These are phyloP conservation scores for Coboldia fuscipes DNA, from an alignment of 1,140 invertebrate species.

Conservation along the genomic window DNA sequence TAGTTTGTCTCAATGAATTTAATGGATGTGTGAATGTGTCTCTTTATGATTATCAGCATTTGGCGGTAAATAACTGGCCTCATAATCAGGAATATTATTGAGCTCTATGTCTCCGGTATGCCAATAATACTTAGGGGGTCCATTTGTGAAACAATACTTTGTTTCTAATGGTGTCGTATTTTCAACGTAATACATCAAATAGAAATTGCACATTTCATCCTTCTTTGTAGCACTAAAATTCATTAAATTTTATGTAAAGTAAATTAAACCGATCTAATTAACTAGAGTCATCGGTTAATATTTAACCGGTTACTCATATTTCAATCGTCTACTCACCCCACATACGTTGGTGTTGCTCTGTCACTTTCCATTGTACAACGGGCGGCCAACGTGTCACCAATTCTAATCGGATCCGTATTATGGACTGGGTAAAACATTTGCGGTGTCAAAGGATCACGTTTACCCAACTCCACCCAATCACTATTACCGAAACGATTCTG, in stretches of 20 bases:
- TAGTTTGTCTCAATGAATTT: too few relatives aligned
- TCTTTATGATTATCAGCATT: too few relatives aligned
- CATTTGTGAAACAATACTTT: slow-evolving; percentile 70
- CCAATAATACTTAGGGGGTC: slow-evolving; percentile 72
- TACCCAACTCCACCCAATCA: slow-evolving; percentile 69
- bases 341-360: slow-evolving; percentile 34
- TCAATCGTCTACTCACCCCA: slow-evolving; percentile 44
- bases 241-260: slow-evolving; percentile 4
- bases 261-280: background rate
- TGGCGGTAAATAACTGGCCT: slow-evolving; percentile 35
- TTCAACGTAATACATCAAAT: slow-evolving; percentile 94
- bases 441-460: slow-evolving; percentile 74
- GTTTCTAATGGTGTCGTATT: slow-evolving; percentile 50
- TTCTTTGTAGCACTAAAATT: slow-evolving; percentile 53
- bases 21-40: too few relatives aligned
- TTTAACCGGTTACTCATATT: background rate
- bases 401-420: slow-evolving; percentile 30
- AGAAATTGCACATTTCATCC: slow-evolving; percentile 99
- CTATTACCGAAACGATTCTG: slow-evolving; percentile 30
- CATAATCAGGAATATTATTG: slow-evolving; percentile 56
- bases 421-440: slow-evolving; percentile 91
- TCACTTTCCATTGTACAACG: slow-evolving; percentile 77
- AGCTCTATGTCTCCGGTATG: slow-evolving; percentile 31
- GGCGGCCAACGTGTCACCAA: slow-evolving; percentile 64
- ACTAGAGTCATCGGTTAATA: background rate